These are phyloP conservation scores for Collichthys lucidus DNA, from an alignment of 2,113 vertebrate species.

Conservation along the genomic window DNA sequence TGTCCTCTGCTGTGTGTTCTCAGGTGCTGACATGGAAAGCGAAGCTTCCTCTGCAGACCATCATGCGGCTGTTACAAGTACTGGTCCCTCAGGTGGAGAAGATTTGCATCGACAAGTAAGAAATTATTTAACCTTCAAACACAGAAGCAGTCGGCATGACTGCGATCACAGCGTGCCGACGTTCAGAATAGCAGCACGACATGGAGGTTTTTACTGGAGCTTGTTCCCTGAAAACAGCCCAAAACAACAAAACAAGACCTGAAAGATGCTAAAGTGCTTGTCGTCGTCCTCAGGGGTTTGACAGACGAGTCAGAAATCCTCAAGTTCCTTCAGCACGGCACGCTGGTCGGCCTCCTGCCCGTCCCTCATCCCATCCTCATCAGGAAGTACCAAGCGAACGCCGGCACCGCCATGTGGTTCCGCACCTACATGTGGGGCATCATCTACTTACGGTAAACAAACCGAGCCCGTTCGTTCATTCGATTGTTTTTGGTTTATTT, in stretches of 20 bases:
- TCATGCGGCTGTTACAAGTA: slow-evolving; percentile 97
- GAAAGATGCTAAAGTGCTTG: too few species aligned
- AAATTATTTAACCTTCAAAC: not conserved
- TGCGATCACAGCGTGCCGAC: too few species aligned
- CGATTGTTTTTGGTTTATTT: too few species aligned
- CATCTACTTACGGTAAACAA: slow-evolving; percentile 93
- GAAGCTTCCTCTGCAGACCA: slow-evolving; percentile 96
- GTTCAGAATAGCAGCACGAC: too few species aligned
- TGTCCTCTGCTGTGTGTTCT: not conserved
- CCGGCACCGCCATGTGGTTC: slow-evolving; percentile 96
- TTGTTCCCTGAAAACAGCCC: too few species aligned
- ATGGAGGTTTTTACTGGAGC: too few species aligned
- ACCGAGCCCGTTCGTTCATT: too few species aligned
- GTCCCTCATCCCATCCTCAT: slow-evolving; percentile 99
- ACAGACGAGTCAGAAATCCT: slow-evolving; percentile 98
- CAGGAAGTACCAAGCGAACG: slow-evolving; percentile 97
- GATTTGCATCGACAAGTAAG: slow-evolving; percentile 99
- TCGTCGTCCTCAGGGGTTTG: slow-evolving; percentile 85
- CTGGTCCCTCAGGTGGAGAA: slow-evolving; percentile 99
- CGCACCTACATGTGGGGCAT: slow-evolving; percentile 99
- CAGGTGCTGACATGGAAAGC: slow-evolving; percentile 95
- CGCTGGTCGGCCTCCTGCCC: slow-evolving; percentile 95
- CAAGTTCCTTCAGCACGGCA: slow-evolving; percentile 96
- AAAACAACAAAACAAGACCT: too few species aligned
- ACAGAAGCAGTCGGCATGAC: not conserved